phyloP scores from a whole-genome alignment of 2,113 vertebrate genomes.

The Neopipo cinnamomea region DNA sequence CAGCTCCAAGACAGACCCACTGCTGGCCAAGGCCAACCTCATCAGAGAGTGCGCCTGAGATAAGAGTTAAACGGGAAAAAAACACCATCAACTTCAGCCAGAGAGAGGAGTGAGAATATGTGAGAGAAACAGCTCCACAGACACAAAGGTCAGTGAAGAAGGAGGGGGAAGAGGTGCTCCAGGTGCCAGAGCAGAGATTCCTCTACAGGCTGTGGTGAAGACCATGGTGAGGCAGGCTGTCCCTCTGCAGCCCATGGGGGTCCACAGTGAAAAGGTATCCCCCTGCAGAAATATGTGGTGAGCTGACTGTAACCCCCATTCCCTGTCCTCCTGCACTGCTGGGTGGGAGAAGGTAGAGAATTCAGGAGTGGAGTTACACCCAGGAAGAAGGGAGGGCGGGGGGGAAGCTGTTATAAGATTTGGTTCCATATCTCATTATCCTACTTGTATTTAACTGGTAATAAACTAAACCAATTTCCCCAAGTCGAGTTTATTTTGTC shows the following conservation, averaged over 20 bases:
- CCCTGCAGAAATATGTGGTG: neutral
- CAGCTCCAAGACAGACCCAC: accelerated
- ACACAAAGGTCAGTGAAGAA: neutral
- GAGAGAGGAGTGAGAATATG: neutral
- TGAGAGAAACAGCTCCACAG: neutral
- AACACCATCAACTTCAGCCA: neutral
- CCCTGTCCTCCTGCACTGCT: neutral
- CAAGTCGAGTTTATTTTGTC: neutral
- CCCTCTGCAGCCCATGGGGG: neutral
- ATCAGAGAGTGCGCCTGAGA: neutral
- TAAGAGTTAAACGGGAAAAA: neutral
- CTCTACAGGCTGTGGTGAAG: accelerated
- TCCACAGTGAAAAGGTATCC: neutral
- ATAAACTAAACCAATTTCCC: neutral
- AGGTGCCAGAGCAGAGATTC: neutral
- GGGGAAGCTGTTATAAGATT: neutral
- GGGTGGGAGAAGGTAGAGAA: neutral
- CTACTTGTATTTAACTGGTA: neutral
- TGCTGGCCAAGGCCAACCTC: neutral
- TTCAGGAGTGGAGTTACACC: neutral
- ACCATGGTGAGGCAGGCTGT: neutral
- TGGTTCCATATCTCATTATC: neutral
- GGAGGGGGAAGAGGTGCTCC: neutral
- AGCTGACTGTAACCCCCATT: neutral
- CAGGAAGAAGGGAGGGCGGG: neutral